Percentiles rank a stretch among this genome's conserved stretches.
These are phyloP conservation scores for Antheraea pernyi DNA, from an alignment of 1,140 invertebrate species.

Conservation along the genomic window DNA sequence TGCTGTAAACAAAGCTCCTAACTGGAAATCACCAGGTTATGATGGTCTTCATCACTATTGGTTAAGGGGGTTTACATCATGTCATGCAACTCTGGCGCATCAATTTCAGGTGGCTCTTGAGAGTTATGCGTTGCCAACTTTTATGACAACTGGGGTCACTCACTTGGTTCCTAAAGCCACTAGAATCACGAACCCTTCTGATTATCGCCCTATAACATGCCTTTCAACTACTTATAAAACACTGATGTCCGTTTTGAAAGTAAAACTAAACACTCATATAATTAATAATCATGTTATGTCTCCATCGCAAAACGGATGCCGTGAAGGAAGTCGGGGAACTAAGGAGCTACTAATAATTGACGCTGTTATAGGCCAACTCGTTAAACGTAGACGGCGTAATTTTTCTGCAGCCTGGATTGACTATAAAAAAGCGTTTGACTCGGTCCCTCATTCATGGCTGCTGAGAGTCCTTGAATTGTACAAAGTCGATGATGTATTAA, in stretches of 20 bases:
- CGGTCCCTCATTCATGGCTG: constrained; percentile 19
- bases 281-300: constrained; percentile 7
- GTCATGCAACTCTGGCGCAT: neutral
- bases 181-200: neutral
- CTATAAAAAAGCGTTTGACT: constrained; percentile 21
- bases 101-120: neutral
- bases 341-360: constrained; percentile 24
- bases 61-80: neutral
- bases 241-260: constrained; percentile 11
- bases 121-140: neutral
- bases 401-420: constrained; percentile 18
- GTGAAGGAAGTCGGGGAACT: neutral
- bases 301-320: constrained; percentile 20
- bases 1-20: neutral
- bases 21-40: constrained; percentile 5
- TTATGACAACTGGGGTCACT: neutral
- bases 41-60: constrained; percentile 5
- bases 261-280: constrained; percentile 14
- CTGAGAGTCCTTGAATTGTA: constrained; percentile 12
- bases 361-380: constrained; percentile 10
- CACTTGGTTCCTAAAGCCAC: neutral
- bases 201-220: constrained; percentile 16
- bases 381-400: neutral
- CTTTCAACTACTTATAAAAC: constrained; percentile 16
- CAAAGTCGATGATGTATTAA: constrained; percentile 8